phyloP scores from a whole-genome alignment of 1,140 invertebrate species.

The Choristoneura fumiferana region DNA sequence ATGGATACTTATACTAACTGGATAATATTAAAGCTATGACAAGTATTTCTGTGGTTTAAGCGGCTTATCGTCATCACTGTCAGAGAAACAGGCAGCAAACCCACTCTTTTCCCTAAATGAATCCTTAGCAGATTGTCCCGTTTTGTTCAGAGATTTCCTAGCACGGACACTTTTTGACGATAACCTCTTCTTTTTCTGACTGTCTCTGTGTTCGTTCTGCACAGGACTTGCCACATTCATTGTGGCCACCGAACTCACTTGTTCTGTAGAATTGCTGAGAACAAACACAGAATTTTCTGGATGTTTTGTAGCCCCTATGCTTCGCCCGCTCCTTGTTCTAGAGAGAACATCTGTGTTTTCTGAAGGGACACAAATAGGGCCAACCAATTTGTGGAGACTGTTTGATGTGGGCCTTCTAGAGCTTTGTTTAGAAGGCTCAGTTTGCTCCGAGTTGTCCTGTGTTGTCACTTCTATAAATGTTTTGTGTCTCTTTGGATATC shows the following conservation, averaged over 20 bases:
- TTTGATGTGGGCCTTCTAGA: background rate
- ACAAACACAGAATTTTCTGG: constrained; percentile 42
- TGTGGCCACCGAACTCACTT: constrained; percentile 44
- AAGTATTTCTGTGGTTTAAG: constrained; percentile 58
- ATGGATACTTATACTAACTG: constrained; percentile 11
- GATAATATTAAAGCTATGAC: constrained; percentile 40
- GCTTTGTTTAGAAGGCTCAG: background rate
- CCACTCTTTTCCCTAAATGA: constrained; percentile 58
- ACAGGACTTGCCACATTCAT: constrained; percentile 48
- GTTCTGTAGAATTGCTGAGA: constrained; percentile 50
- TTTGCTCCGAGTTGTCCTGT: constrained; percentile 8
- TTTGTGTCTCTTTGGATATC: constrained; percentile 56
- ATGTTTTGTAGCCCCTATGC: constrained; percentile 38
- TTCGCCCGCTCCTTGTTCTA: constrained; percentile 57
- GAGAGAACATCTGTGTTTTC: constrained; percentile 51
- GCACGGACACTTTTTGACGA: constrained; percentile 8
- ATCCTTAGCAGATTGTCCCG: constrained; percentile 34
- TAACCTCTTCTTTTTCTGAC: constrained; percentile 17
- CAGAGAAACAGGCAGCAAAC: constrained; percentile 63
- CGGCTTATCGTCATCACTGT: constrained; percentile 64
- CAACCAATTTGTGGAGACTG: background rate
- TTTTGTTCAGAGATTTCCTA: constrained; percentile 38
- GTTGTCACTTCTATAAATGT: constrained; percentile 25
- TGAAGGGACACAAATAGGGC: too few relatives aligned
- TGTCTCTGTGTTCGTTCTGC: constrained; percentile 23